Evolutionary conservation across 2,113 vertebrate species (phyloP).

Genomic region (Pseudopipra pipra): DNA sequence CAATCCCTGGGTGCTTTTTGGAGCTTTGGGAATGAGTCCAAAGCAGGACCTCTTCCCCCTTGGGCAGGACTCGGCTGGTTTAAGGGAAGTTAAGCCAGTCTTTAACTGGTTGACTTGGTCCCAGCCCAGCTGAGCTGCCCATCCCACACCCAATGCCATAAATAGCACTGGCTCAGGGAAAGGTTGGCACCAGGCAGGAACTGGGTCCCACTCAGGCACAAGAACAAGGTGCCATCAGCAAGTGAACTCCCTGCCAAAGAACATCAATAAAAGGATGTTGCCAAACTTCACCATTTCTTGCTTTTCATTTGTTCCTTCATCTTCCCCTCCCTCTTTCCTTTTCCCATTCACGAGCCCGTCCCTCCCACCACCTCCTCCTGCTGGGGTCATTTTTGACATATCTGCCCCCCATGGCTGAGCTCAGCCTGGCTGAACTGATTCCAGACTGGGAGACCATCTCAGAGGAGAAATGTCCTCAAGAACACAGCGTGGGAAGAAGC

Average conservation of each 20-base stretch:
- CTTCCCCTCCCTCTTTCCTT: background rate
- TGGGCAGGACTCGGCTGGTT: rapidly evolving
- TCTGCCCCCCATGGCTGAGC: background rate
- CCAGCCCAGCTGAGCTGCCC: background rate
- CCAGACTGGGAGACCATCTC: rapidly evolving
- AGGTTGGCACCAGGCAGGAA: background rate
- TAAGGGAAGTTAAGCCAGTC: background rate
- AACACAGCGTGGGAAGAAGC: background rate
- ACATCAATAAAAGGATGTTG: background rate
- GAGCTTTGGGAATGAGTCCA: background rate
- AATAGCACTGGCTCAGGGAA: background rate
- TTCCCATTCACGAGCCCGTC: background rate
- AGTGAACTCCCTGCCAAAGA: background rate
- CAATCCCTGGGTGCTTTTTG: background rate
- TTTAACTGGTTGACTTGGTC: background rate
- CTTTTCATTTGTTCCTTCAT: background rate
- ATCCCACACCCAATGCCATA: background rate
- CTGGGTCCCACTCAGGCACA: background rate
- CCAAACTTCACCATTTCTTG: background rate
- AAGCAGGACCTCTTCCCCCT: rapidly evolving
- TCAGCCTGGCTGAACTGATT: background rate
- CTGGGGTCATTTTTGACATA: rapidly evolving
- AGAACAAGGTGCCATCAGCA: background rate
- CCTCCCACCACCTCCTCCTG: background rate
- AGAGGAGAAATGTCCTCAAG: rapidly evolving